Conservation (phyloP, 23 tunicate species). For the Phallusia fumigata region DNA sequence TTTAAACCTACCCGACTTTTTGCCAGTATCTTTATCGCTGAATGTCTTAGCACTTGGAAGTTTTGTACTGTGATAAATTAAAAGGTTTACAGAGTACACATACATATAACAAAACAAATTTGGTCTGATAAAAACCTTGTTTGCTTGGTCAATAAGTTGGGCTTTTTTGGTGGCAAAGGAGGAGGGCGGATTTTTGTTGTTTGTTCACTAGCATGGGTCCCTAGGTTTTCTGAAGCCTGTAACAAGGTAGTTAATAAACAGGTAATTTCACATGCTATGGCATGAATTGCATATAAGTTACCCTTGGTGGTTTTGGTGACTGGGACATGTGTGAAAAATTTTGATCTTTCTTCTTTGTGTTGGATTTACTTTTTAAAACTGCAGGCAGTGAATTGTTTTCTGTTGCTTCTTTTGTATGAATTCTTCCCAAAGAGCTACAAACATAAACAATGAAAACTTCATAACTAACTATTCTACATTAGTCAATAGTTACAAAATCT, state of each 20-base stretch:
- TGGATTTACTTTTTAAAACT: slow-evolving; percentile 2
- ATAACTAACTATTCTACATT: not conserved
- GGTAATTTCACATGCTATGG: too few relatives aligned
- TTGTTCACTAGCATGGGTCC: not conserved
- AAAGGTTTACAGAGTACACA: not conserved
- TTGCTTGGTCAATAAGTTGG: slow-evolving; percentile 25
- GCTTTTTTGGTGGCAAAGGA: slow-evolving; percentile 81
- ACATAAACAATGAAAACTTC: not conserved
- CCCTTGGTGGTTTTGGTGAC: slow-evolving; percentile 49
- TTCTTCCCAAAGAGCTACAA: not conserved
- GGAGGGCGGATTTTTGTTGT: slow-evolving; percentile 36
- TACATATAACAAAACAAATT: not conserved
- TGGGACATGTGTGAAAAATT: slow-evolving; percentile 22
- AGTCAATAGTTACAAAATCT: not conserved
- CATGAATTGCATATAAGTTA: not conserved
- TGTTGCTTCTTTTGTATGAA: not conserved
- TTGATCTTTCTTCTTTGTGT: not conserved
- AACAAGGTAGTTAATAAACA: not conserved
- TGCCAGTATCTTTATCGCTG: not conserved
- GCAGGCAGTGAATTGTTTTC: not conserved
- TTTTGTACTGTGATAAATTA: not conserved
- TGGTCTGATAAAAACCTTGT: not conserved
- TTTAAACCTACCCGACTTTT: not conserved
- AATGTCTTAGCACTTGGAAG: not conserved
- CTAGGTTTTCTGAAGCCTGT: not conserved